Percentiles rank a stretch among this genome's conserved stretches.
These are phyloP conservation scores for Ginglymostoma cirratum DNA, from an alignment of 2,113 vertebrate genomes.

Conservation along the genomic window DNA sequence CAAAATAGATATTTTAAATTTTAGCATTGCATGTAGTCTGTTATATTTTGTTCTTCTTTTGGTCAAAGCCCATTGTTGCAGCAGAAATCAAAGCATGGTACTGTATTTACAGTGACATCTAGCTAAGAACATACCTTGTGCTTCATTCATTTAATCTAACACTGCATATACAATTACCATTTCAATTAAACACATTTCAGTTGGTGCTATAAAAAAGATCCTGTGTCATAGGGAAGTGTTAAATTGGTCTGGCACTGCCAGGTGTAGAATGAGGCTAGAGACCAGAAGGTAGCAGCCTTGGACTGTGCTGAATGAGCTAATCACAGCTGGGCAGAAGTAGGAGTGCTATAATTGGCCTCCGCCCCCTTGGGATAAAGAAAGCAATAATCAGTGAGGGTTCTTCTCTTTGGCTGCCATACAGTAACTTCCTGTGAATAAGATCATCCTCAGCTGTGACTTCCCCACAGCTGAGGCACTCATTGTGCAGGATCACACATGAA, in stretches of 20 bases:
- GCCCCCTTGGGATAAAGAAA: neutral
- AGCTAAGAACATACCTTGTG: neutral
- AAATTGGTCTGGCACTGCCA: conserved; percentile 5
- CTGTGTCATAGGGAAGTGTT: neutral
- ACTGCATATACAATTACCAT: conserved; percentile 18
- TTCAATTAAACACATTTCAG: conserved; percentile 32
- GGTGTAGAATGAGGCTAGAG: neutral
- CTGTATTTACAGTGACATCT: neutral
- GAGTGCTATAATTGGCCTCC: neutral
- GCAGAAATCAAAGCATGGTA: neutral
- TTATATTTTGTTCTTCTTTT: neutral
- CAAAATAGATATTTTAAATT: neutral
- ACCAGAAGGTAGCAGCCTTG: neutral
- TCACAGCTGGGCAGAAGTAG: neutral
- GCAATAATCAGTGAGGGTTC: neutral
- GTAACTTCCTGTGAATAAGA: neutral
- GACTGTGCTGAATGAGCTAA: conserved; percentile 9
- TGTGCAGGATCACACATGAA: conserved; percentile 27
- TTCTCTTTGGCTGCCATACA: neutral
- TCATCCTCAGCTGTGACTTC: conserved; percentile 2
- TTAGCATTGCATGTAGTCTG: neutral
- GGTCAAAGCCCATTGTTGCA: neutral
- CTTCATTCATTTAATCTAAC: conserved; percentile 21
- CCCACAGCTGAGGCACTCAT: neutral
- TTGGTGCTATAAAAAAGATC: neutral